These are phyloP conservation scores for Yponomeuta sedellus DNA, from an alignment of 2,888 invertebrate species.

Conservation along the genomic window DNA sequence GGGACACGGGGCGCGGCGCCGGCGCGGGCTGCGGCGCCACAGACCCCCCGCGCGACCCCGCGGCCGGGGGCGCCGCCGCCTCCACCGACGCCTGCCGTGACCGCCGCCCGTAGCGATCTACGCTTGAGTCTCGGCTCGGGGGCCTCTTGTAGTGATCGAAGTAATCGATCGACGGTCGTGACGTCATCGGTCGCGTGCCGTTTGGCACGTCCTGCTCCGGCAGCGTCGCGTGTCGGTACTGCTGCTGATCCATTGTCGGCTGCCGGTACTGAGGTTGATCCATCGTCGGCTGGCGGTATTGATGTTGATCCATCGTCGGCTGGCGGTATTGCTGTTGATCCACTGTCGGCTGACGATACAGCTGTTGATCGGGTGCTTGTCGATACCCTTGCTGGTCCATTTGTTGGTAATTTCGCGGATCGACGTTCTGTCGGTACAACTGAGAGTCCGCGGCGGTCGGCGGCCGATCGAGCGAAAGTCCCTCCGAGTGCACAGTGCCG, in stretches of 20 bases:
- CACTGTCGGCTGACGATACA: slow-evolving; percentile 37
- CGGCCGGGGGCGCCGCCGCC: slow-evolving; percentile 69
- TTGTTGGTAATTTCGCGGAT: slow-evolving; percentile 43
- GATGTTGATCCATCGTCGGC: slow-evolving; percentile 26
- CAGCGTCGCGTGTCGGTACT: slow-evolving; percentile 57
- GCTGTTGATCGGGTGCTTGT: slow-evolving; percentile 45
- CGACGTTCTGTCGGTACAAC: slow-evolving; percentile 25
- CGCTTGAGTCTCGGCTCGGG: slow-evolving; percentile 91
- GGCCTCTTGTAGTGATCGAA: slow-evolving; percentile 96
- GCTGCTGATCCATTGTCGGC: slow-evolving; percentile 48
- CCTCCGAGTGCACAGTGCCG: slow-evolving; percentile 61
- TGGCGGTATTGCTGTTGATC: slow-evolving; percentile 60
- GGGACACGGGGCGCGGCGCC: slow-evolving; percentile 74
- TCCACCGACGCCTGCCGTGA: slow-evolving; percentile 89
- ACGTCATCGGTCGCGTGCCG: slow-evolving; percentile 45
- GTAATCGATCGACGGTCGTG: slow-evolving; percentile 86
- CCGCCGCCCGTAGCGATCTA: slow-evolving; percentile 86
- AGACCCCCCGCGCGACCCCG: slow-evolving; percentile 79
- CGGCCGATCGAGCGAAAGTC: slow-evolving; percentile 41
- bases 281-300: slow-evolving; percentile 35
- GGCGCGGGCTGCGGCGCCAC: slow-evolving; percentile 85
- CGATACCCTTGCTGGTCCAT: slow-evolving; percentile 39
- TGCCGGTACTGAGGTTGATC: slow-evolving; percentile 31
- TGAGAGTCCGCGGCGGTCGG: slow-evolving; percentile 24
- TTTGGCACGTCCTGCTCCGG: slow-evolving; percentile 60